Evolutionary conservation across 2,888 invertebrate species (phyloP).

Genomic region (Pachliopta kotzebuea): DNA sequence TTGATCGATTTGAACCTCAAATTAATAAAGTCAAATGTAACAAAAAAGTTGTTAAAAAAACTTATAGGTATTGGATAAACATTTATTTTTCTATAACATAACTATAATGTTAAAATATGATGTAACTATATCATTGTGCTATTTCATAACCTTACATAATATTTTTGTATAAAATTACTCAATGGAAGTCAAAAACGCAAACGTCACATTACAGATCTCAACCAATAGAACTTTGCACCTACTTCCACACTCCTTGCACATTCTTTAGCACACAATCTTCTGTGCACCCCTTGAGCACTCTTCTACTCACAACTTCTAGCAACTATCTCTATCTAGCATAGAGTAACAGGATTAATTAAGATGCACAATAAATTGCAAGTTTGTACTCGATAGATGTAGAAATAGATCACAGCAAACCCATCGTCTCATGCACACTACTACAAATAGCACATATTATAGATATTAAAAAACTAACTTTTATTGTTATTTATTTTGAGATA

Average conservation of each 20-base stretch:
- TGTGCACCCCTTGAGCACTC: constrained; percentile 70
- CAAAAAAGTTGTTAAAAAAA: no score
- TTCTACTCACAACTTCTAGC: constrained; percentile 61
- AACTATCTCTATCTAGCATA: constrained; percentile 71
- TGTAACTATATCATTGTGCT: no score
- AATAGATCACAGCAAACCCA: constrained; percentile 56
- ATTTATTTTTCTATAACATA: no score
- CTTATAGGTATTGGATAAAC: no score
- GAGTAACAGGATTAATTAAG: constrained; percentile 58
- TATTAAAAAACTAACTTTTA: constrained; percentile 45
- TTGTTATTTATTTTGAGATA: constrained; percentile 34
- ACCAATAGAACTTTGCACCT: constrained; percentile 66
- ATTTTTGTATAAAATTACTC: neutral
- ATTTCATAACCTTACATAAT: neutral
- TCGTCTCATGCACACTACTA: constrained; percentile 63
- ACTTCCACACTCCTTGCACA: constrained; percentile 68
- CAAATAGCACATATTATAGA: constrained; percentile 64
- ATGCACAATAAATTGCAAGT: constrained; percentile 69
- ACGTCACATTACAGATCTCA: constrained; percentile 65
- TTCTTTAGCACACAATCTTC: constrained; percentile 68
- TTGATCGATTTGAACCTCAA: no score
- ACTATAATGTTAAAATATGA: no score
- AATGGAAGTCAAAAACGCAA: constrained; percentile 2
- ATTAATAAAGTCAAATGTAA: no score
- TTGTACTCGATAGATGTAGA: constrained; percentile 67